These are phyloP conservation scores for Cheilosia vulpina DNA, from an alignment of 2,888 invertebrate genomes.

Conservation along the genomic window DNA sequence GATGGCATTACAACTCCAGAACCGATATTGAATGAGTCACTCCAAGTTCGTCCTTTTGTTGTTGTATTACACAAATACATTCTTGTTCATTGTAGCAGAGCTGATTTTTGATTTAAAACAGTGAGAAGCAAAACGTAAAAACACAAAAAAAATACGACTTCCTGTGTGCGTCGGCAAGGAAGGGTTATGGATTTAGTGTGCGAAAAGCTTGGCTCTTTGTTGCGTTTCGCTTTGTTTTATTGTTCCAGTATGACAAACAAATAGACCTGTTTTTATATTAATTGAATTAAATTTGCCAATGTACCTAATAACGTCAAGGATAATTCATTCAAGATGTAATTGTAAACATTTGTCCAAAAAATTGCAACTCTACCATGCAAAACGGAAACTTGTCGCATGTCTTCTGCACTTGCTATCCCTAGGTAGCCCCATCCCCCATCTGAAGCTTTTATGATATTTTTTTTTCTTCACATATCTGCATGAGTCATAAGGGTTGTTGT, in stretches of 20 bases:
- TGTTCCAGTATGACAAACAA: background rate
- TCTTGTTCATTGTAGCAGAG: constrained; percentile 22
- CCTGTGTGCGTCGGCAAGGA: constrained; percentile 25
- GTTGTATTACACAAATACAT: constrained; percentile 36
- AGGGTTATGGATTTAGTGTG: background rate
- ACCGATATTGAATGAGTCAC: constrained; percentile 60
- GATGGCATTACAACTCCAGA: constrained; percentile 31
- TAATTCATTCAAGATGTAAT: background rate
- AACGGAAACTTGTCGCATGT: constrained; percentile 40
- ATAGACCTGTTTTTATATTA: background rate
- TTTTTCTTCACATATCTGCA: constrained; percentile 26
- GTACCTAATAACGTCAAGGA: background rate
- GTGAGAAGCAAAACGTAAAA: constrained; percentile 1
- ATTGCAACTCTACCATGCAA: constrained; percentile 22
- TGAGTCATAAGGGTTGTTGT: constrained; percentile 67
- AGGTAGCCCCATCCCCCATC: constrained; percentile 14
- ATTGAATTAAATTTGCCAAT: background rate
- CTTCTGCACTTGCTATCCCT: constrained; percentile 21
- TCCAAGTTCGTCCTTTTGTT: constrained; percentile 30
- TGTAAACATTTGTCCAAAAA: background rate
- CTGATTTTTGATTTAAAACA: constrained; percentile 30
- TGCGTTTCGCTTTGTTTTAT: background rate
- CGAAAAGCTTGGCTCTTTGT: constrained; percentile 33
- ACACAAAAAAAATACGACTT: background rate
- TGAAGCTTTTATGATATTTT: constrained; percentile 31